Percentiles rank a stretch among this genome's conserved stretches.
phyloP scores from a whole-genome alignment of 1,140 invertebrate species.

The Cardiocondyla obscurior region DNA sequence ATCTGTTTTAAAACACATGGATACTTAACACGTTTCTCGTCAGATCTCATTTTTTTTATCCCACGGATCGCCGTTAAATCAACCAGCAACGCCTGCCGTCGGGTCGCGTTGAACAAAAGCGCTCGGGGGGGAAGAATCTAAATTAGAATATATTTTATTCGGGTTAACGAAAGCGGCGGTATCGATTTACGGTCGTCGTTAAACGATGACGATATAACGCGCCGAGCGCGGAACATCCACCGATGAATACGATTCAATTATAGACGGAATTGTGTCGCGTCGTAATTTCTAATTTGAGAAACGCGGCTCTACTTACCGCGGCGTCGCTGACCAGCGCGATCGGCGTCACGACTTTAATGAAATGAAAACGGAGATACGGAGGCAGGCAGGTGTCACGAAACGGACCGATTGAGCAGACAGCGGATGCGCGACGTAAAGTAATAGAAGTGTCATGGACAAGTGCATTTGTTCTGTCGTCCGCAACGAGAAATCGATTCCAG shows the following conservation, averaged over 20 bases:
- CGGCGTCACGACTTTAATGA: constrained; percentile 26
- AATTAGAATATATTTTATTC: constrained; percentile 18
- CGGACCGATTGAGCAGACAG: constrained; percentile 45
- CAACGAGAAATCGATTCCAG: constrained; percentile 66
- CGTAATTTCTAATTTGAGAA: constrained; percentile 48
- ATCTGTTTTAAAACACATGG: background rate
- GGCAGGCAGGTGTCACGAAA: constrained; percentile 61
- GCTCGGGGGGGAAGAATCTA: constrained; percentile 4
- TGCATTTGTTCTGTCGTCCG: constrained; percentile 68
- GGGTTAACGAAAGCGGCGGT: constrained; percentile 10
- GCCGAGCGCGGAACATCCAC: background rate
- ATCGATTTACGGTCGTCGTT: constrained; percentile 28
- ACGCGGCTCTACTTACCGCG: background rate
- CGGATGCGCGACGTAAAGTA: constrained; percentile 66
- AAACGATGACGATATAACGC: background rate
- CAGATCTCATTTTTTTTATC: constrained; percentile 25
- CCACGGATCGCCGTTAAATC: constrained; percentile 22
- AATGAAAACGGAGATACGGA: constrained; percentile 30
- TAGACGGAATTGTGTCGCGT: background rate
- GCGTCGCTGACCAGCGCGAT: background rate
- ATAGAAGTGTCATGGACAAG: constrained; percentile 76
- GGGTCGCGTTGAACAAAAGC: background rate
- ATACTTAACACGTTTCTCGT: background rate
- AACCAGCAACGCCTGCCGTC: background rate
- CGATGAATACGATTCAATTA: background rate